These are phyloP conservation scores for Tinea trinotella DNA, from an alignment of 2,888 invertebrate genomes.

Conservation along the genomic window DNA sequence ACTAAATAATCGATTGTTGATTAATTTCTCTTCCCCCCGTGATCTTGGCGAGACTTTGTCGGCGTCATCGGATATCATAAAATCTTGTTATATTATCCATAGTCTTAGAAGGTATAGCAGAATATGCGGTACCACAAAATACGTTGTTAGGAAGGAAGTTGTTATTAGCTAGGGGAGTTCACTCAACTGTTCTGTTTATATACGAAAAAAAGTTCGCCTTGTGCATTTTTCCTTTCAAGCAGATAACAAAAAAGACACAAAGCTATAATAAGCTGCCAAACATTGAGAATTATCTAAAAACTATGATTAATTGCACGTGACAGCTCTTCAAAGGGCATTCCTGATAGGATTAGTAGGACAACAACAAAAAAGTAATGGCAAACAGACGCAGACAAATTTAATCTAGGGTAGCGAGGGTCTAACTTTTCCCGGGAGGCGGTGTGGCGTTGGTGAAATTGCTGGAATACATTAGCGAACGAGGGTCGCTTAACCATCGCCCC, in stretches of 20 bases:
- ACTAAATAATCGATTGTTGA: conserved; percentile 16
- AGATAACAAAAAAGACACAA: background rate
- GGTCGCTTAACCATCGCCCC: conserved; percentile 21
- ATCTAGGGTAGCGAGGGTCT: conserved; percentile 46
- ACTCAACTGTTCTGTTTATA: background rate
- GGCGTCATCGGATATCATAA: conserved; percentile 11
- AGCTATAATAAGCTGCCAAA: background rate
- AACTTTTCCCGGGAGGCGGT: conserved; percentile 32
- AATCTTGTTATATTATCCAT: background rate
- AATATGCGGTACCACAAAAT: background rate
- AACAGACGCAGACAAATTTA: conserved; percentile 54
- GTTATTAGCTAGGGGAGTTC: conserved; percentile 10
- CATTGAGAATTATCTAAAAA: conserved; percentile 3
- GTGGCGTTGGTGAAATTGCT: conserved; percentile 49
- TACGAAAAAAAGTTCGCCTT: background rate
- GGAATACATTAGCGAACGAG: conserved; percentile 52
- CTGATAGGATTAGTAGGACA: background rate
- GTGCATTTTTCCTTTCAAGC: background rate
- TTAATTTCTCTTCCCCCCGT: conserved; percentile 6
- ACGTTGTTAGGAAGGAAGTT: background rate
- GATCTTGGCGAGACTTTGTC: conserved; percentile 4
- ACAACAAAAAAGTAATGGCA: conserved; percentile 41
- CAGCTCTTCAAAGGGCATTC: conserved; percentile 11
- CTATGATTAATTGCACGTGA: conserved; percentile 1
- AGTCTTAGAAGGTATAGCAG: background rate